Evolutionary conservation across 2,797 vertebrate genomes (phyloP).

Genomic region (Myiothlypis coronata): DNA sequence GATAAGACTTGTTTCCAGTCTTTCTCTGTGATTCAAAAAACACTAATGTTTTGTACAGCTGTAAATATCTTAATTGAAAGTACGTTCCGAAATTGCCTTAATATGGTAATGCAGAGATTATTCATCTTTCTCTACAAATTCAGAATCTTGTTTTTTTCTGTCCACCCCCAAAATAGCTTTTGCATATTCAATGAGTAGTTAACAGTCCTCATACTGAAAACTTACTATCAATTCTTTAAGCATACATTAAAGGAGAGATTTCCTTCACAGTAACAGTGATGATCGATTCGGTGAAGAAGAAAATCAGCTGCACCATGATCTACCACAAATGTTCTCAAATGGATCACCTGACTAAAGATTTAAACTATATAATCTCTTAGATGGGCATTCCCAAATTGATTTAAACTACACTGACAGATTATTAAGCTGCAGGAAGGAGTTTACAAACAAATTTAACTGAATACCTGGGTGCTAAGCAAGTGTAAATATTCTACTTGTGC

Average conservation of each 20-base stretch:
- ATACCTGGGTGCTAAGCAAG: background rate
- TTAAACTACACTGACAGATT: background rate
- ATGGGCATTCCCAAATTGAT: background rate
- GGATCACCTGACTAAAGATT: background rate
- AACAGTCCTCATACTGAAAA: background rate
- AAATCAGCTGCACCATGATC: background rate
- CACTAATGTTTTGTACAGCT: background rate
- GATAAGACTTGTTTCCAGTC: background rate
- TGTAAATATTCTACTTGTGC: background rate
- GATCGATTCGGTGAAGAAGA: background rate
- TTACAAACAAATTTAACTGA: background rate
- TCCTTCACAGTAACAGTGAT: background rate
- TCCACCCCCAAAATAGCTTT: background rate
- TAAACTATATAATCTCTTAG: background rate
- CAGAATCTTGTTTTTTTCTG: background rate
- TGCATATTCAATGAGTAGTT: background rate
- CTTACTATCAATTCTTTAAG: background rate
- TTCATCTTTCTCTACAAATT: background rate
- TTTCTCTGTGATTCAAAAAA: background rate
- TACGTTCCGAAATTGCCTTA: background rate
- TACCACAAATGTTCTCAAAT: background rate
- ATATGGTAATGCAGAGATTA: background rate
- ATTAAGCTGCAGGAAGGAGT: background rate
- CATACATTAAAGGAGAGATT: background rate
- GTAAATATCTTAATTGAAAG: background rate